phyloP scores from a whole-genome alignment of 2,888 invertebrate genomes.

The Cheilosia scutellata region DNA sequence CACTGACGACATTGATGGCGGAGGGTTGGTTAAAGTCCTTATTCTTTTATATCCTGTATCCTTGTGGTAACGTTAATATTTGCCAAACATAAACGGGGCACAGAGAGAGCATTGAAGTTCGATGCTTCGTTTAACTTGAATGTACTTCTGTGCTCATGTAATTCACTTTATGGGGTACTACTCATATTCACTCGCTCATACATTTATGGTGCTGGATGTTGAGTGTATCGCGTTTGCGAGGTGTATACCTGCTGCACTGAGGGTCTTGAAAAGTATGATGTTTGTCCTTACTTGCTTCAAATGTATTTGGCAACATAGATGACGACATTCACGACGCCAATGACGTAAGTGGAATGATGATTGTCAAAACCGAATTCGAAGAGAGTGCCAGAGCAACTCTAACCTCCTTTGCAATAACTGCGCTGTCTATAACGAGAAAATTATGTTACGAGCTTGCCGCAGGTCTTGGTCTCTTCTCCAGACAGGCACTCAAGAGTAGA shows the following conservation, averaged over 20 bases:
- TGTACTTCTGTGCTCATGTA: slow-evolving; percentile 65
- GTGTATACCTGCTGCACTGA: slow-evolving; percentile 12
- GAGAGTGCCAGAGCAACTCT: neutral
- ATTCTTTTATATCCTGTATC: slow-evolving; percentile 38
- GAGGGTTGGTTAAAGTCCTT: slow-evolving; percentile 11
- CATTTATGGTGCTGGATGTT: slow-evolving; percentile 18
- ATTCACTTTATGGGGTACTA: slow-evolving; percentile 56
- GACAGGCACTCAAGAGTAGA: slow-evolving; percentile 39
- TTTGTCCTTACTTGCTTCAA: neutral
- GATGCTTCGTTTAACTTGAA: slow-evolving; percentile 71
- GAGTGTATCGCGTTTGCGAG: slow-evolving; percentile 1
- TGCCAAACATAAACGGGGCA: slow-evolving; percentile 55
- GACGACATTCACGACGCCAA: slow-evolving; percentile 6
- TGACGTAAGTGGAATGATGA: slow-evolving; percentile 20
- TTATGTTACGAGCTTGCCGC: slow-evolving; percentile 40
- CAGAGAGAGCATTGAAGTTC: slow-evolving; percentile 50
- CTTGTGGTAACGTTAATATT: slow-evolving; percentile 56
- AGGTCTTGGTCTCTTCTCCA: slow-evolving; percentile 19
- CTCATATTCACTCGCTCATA: slow-evolving; percentile 42
- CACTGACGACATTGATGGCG: slow-evolving; percentile 21
- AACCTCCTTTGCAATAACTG: neutral
- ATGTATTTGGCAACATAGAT: neutral
- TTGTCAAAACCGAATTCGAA: neutral
- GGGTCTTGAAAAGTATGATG: neutral
- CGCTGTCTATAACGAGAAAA: slow-evolving; percentile 27